These are phyloP conservation scores for Gryllus longicercus DNA, from an alignment of 2,888 invertebrate species.

Conservation along the genomic window DNA sequence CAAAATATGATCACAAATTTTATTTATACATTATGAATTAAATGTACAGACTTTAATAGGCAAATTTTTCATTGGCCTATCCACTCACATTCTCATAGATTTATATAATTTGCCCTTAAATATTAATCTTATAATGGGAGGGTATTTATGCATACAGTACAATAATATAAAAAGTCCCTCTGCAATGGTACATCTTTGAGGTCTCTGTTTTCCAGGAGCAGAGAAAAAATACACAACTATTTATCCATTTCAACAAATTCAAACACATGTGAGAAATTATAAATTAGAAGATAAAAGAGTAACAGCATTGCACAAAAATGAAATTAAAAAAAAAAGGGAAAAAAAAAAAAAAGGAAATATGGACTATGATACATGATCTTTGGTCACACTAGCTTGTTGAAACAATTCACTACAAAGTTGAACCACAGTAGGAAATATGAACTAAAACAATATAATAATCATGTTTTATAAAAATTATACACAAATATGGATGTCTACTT, in stretches of 20 bases:
- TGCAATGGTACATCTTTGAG: slow-evolving; percentile 19
- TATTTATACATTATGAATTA: slow-evolving; percentile 36
- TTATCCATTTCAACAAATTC: slow-evolving; percentile 27
- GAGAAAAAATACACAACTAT: slow-evolving; percentile 29
- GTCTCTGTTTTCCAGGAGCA: neutral
- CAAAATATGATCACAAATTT: slow-evolving; percentile 36
- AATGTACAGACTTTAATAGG: slow-evolving; percentile 32
- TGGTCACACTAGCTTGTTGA: slow-evolving; percentile 37
- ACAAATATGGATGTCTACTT: neutral
- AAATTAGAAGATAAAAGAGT: slow-evolving; percentile 32
- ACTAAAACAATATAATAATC: neutral
- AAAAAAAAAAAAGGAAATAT: slow-evolving; percentile 30
- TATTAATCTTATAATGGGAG: slow-evolving; percentile 26
- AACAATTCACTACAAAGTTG: slow-evolving; percentile 18
- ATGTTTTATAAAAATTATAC: slow-evolving; percentile 4
- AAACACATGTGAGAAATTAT: slow-evolving; percentile 28
- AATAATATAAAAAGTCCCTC: slow-evolving; percentile 23
- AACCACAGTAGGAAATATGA: slow-evolving; percentile 12
- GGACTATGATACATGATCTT: slow-evolving; percentile 37
- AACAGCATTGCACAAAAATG: slow-evolving; percentile 36
- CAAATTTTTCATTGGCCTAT: neutral
- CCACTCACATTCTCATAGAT: slow-evolving; percentile 28
- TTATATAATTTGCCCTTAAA: slow-evolving; percentile 29
- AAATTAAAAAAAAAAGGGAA: slow-evolving; percentile 27
- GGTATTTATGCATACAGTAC: slow-evolving; percentile 20